Evolutionary conservation across 2,113 vertebrate genomes (phyloP).

Genomic region (Barnardius zonarius): DNA sequence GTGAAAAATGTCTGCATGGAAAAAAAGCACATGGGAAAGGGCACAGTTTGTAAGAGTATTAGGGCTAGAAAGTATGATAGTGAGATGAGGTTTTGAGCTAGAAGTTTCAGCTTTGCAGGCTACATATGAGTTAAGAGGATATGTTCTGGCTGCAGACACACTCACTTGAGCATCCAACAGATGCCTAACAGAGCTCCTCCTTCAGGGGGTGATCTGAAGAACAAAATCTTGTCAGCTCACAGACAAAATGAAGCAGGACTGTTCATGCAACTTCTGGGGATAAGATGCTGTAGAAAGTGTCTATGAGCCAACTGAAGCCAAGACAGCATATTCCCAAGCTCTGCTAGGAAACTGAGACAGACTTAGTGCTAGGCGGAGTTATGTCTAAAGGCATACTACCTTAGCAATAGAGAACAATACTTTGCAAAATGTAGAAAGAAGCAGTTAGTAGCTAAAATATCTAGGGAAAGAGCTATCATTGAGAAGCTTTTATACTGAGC

Average conservation of each 20-base stretch:
- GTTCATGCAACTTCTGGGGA: fast-evolving
- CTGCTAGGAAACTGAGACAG: neutral
- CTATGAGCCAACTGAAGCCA: neutral
- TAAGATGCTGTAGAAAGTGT: neutral
- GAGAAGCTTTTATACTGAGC: neutral
- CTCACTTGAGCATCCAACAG: neutral
- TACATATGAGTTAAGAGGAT: neutral
- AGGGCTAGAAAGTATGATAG: neutral
- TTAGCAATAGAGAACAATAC: neutral
- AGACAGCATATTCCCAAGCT: neutral
- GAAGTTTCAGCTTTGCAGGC: neutral
- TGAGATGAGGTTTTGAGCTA: neutral
- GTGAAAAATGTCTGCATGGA: conserved; percentile 12
- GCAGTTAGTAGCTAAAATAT: neutral
- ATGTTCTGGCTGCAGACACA: neutral
- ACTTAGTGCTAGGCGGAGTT: neutral
- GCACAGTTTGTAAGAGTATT: neutral
- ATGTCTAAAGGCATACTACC: neutral
- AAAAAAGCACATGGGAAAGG: conserved; percentile 11
- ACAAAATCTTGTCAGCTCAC: neutral
- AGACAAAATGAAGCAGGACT: neutral
- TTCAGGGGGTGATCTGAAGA: neutral
- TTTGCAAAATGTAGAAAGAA: neutral
- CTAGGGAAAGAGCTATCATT: neutral
- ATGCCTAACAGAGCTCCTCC: neutral